Percentiles rank a stretch among this genome's conserved stretches.
Evolutionary conservation across 2,888 invertebrate genomes (phyloP).

Genomic region (Romanomermis culicivorax): DNA sequence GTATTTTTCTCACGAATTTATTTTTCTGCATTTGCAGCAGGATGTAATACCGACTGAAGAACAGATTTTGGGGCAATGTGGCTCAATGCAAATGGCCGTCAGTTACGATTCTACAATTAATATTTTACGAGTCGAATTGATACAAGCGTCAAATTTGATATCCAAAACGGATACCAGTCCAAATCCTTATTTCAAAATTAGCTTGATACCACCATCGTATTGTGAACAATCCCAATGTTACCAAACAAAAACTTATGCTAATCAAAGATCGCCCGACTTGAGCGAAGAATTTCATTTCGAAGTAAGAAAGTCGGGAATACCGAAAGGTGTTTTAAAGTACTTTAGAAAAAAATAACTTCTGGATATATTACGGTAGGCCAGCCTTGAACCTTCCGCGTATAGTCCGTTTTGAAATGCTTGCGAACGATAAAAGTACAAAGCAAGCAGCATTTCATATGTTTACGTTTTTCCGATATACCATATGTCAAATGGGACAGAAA

Average conservation of each 20-base stretch:
- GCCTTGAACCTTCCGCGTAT: too few relatives aligned
- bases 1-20: too few relatives aligned
- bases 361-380: too few relatives aligned
- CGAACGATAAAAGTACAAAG: too few relatives aligned
- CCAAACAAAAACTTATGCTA: conserved; percentile 19
- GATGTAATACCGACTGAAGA: neutral
- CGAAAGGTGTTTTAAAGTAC: conserved; percentile 1
- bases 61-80: conserved; percentile 25
- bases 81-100: conserved; percentile 42
- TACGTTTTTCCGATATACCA: too few relatives aligned
- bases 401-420: too few relatives aligned
- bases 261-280: conserved; percentile 20
- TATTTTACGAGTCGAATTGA: conserved; percentile 41
- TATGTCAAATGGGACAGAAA: too few relatives aligned
- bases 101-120: conserved; percentile 43
- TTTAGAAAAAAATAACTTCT: too few relatives aligned
- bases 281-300: conserved; percentile 26
- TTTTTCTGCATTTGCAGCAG: neutral
- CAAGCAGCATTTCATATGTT: too few relatives aligned
- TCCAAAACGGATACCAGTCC: conserved; percentile 14
- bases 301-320: conserved; percentile 12
- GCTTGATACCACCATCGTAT: conserved; percentile 12
- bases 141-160: conserved; percentile 39
- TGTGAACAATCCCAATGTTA: conserved; percentile 15
- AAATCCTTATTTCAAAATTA: conserved; percentile 10